Base-by-base conservation (phyloP, 2,888 invertebrate genomes). In the Drosophila anomelani region DNA sequence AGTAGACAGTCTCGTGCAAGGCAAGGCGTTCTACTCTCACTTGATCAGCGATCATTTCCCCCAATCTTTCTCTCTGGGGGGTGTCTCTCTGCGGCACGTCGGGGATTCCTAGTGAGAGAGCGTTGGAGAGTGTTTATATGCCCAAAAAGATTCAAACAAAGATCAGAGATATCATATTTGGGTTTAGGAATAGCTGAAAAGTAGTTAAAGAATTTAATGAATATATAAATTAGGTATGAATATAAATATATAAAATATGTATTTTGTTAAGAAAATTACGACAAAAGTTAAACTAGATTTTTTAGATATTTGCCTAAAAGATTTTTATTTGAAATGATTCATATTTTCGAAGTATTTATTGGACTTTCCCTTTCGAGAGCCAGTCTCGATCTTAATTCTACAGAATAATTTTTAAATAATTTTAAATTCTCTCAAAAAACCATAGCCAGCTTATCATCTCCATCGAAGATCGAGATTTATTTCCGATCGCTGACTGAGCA, bases 401-500 rank as follows among this genome's bases (percentile, higher is more conserved):
- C 26, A 26, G 26, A 26, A 26, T 26, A 26, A 26, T 26, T 4
- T 26, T 26, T 26, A 26, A 26, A 26, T 26, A 3, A 26, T 41
- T 17, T 1, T 0, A 29, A 10, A 15, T 32, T 54, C 3, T 8
- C n/a, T 2, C 5, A 5, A 20, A 43, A 61, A 47, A 3, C 4
- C 0, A 3, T 5, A 44, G 38, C 26, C 38, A n/a, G 0, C 4
- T 3, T 1, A 4, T 1, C 64, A 64, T 12, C 39, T 38, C 71
- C 38, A 12, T 10, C 51, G 23, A 59, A 70, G 71, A 53, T 49
- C 17, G 13, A 47, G 29, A 73, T 62, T 43, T 36, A 56, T 56
- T 56, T 56, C 43, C 63, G 72, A 64, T 73, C 72, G 57, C 46
- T 64, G 57, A 72, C 44, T 46, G 55, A 72, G 62, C 47, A 20